Evolutionary conservation across 2,888 invertebrate species (phyloP).

Genomic region (Formica aserva): DNA sequence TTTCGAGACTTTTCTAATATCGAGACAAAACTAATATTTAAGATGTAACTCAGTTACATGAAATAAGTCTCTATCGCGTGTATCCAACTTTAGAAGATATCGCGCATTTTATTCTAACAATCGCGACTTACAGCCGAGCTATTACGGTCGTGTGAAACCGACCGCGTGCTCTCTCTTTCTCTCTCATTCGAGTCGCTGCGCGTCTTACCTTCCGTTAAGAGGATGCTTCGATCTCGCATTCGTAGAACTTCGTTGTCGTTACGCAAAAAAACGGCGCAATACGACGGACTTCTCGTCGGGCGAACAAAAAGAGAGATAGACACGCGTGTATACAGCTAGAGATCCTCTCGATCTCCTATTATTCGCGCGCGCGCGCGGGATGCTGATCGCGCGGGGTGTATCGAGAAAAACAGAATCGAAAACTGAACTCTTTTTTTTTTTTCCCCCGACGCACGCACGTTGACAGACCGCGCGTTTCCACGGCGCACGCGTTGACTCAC

Average conservation of each 20-base stretch:
- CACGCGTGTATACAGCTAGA: conserved; percentile 6
- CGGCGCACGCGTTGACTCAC: conserved; percentile 30
- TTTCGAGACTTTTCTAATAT: neutral
- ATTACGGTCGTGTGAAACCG: conserved; percentile 8
- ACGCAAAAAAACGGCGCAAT: conserved; percentile 56
- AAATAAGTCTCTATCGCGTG: conserved; percentile 15
- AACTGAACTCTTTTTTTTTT: neutral
- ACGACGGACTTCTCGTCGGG: conserved; percentile 29
- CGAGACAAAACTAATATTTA: neutral
- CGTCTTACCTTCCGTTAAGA: conserved; percentile 46
- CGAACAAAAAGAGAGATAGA: conserved; percentile 56
- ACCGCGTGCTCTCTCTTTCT: neutral
- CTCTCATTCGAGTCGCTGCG: conserved; percentile 42
- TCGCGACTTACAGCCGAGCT: conserved; percentile 14
- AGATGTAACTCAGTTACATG: neutral
- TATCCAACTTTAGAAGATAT: conserved; percentile 29
- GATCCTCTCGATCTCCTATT: conserved; percentile 47
- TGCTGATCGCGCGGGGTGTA: neutral
- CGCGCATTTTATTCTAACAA: conserved; percentile 9
- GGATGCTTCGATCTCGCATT: conserved; percentile 49
- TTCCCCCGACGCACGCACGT: conserved; percentile 42
- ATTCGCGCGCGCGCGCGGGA: conserved; percentile 48
- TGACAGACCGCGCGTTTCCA: conserved; percentile 56
- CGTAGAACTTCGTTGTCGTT: conserved; percentile 58
- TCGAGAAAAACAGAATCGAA: conserved; percentile 46